Conservation (phyloP, 2,113 vertebrate species). For the Apteryx owenii region DNA sequence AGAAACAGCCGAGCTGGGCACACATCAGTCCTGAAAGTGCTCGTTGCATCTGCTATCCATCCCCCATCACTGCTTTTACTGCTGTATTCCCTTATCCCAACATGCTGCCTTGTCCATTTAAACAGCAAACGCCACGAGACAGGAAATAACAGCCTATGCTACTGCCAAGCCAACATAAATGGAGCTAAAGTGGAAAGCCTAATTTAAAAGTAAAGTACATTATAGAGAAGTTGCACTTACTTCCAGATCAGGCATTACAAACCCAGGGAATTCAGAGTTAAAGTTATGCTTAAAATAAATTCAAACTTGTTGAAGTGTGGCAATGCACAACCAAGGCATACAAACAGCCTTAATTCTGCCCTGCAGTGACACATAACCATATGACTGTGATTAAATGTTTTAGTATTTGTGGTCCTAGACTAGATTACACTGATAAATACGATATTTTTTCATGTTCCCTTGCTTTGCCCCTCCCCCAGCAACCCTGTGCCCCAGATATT, state of each 20-base stretch:
- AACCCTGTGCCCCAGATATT: background rate
- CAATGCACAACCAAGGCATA: constrained; percentile 24
- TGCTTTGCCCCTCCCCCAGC: background rate
- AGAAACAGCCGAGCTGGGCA: background rate
- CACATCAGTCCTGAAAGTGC: background rate
- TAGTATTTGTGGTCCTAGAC: constrained; percentile 29
- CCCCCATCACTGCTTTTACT: background rate
- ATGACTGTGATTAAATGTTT: constrained; percentile 45
- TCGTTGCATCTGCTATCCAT: background rate
- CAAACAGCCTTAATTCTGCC: constrained; percentile 41
- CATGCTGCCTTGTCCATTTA: background rate
- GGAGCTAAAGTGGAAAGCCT: constrained; percentile 5
- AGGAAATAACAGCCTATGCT: constrained; percentile 19
- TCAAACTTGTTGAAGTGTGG: constrained; percentile 37
- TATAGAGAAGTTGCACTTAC: background rate
- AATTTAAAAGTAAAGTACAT: constrained; percentile 1
- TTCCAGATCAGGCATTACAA: constrained; percentile 10
- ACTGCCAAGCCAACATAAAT: background rate
- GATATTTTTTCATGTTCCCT: constrained; percentile 22
- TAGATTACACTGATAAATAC: constrained; percentile 34
- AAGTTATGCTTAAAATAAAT: constrained; percentile 53
- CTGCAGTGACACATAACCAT: constrained; percentile 32
- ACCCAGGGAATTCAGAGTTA: constrained; percentile 36
- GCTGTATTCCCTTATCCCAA: background rate
- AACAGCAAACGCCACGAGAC: background rate